Percentiles rank a stretch among this genome's conserved stretches.
Conservation (phyloP, 2,797 vertebrate genomes). For the Ceryle rudis region DNA sequence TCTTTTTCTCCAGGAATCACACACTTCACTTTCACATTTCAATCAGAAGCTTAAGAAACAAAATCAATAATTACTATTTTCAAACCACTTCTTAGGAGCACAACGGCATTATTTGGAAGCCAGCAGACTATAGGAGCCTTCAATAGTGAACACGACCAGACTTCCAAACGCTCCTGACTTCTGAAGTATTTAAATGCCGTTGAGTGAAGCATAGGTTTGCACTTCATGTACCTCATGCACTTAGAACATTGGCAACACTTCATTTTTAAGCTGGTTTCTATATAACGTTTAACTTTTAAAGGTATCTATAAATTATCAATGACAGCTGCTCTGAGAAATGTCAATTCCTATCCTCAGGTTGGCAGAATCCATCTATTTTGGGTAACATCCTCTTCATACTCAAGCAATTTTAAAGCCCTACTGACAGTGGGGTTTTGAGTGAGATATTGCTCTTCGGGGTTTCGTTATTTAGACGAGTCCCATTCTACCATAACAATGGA, state of each 20-base stretch:
- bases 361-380: constrained; percentile 21
- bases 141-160: neutral
- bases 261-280: constrained; percentile 43
- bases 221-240: constrained; percentile 49
- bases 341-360: constrained; percentile 25
- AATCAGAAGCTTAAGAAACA: neutral
- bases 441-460: neutral
- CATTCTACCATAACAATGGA: neutral
- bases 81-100: neutral
- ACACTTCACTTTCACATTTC: neutral
- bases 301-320: constrained; percentile 70
- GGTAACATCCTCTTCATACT: neutral
- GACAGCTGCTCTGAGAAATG: constrained; percentile 49
- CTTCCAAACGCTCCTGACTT: neutral
- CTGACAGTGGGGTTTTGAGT: neutral
- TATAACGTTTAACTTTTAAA: constrained; percentile 71
- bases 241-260: constrained; percentile 55
- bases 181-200: constrained; percentile 40
- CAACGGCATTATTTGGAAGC: neutral
- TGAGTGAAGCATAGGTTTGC: neutral
- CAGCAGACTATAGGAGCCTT: neutral
- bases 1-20: neutral
- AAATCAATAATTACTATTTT: neutral
- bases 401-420: neutral
- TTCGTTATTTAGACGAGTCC: neutral